Evolutionary conservation across 2,888 invertebrate genomes (phyloP), one percentile per base, ranked within the genome.

Genomic region (Subacronicta megacephala): DNA sequence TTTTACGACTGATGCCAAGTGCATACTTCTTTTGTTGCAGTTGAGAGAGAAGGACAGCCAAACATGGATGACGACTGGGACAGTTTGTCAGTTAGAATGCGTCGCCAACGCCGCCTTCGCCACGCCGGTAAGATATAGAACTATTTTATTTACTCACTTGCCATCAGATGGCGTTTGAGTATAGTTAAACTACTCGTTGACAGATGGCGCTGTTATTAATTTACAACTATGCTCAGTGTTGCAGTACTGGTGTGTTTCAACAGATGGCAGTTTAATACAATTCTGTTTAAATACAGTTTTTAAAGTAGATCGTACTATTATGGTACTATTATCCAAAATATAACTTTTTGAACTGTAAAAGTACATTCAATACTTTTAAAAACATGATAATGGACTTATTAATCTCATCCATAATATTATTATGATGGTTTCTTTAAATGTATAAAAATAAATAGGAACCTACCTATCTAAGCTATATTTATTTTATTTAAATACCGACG

Each of bases 1-100:
- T 33, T 12, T 33, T 18, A 33, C 12, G 31, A 31, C n/a, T 50
- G 29, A 26, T 26, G 23, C 10, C n/a, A 56, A 38, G 9, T 37
- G 10, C 54, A 7, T 6, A 37, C 15, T 16, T 44, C 6, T 42
- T 57, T 64, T 49, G 54, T 67, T 65, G 37, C 77, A 94, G 94
- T 89, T 73, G 94, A 94, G 75, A 89, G 87, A 71, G 94, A 95
- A 78, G 96, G 96, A 3, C 95, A 95, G 80, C 95, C 95, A 38
- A 94, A 93, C 61, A 95, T 96, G 89, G 96, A 96, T 78, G 96
- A 96, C 70, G 96, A 97, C 80, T 97, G 97, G 96, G 97, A 97
- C 82, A 97, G 97, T 78, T 94, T 97, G 51, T 97, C 97, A 20
- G 96, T 97, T 59, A 94, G 97, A 78, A 96, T 97, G 87, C 95